Percentiles rank a stretch among this genome's conserved stretches.
Conservation (phyloP, 2,888 invertebrate species). For the Caenorhabditis sp. region DNA sequence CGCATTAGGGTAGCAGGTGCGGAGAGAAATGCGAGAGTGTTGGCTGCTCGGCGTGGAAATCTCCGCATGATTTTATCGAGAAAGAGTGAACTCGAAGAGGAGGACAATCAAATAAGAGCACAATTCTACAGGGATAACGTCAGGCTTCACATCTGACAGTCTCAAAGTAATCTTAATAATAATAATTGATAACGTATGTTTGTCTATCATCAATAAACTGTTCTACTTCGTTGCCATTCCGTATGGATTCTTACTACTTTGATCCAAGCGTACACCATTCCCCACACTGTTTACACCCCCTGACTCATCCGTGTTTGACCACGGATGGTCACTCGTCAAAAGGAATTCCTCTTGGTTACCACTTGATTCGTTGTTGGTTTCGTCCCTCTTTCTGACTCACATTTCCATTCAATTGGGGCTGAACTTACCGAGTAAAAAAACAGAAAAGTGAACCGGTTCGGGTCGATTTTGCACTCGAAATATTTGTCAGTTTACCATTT, state of each 20-base stretch:
- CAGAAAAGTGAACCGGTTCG: conserved; percentile 25
- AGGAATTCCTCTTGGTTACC: conserved; percentile 15
- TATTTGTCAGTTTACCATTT: not conserved
- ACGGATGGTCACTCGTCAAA: conserved; percentile 48
- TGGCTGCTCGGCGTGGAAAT: too few species aligned
- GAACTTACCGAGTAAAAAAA: conserved; percentile 23
- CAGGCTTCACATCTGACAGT: too few species aligned
- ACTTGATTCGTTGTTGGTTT: conserved; percentile 47
- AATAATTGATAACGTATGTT: too few species aligned
- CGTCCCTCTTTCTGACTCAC: conserved; percentile 37
- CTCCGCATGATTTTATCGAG: too few species aligned
- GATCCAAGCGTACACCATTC: too few species aligned
- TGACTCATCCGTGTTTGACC: conserved; percentile 52
- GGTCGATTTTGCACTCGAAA: conserved; percentile 2
- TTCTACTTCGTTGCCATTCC: conserved; percentile 3
- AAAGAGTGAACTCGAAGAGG: too few species aligned
- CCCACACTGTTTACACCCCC: conserved; percentile 27
- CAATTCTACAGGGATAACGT: too few species aligned
- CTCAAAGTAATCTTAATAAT: too few species aligned
- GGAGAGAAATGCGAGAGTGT: too few species aligned
- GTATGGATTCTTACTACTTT: too few species aligned
- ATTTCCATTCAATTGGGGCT: conserved; percentile 26
- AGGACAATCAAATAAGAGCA: too few species aligned
- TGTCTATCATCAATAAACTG: conserved; percentile 34
- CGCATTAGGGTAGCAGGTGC: too few species aligned